A percentile compares a stretch with the other conserved stretches of the same genome.
phyloP scores from a whole-genome alignment of 1,140 invertebrate genomes.

The Parasteatoda tepidariorum region DNA sequence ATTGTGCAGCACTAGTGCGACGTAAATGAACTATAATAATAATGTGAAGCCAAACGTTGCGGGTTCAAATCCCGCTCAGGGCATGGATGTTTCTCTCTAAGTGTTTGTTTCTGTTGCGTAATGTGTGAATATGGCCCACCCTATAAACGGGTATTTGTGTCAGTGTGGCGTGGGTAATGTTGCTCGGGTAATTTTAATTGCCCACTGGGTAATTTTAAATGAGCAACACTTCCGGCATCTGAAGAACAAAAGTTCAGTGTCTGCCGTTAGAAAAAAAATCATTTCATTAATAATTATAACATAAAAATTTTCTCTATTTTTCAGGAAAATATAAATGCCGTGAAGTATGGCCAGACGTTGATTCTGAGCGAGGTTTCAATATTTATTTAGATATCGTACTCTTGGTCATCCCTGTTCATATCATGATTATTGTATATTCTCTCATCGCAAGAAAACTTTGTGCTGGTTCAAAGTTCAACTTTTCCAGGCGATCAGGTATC shows the following conservation, averaged over 20 bases:
- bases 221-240: neutral
- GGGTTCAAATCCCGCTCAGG: too few relatives aligned
- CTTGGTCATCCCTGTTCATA: constrained; percentile 61
- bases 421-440: constrained; percentile 61
- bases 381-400: constrained; percentile 63
- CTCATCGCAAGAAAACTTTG: constrained; percentile 52
- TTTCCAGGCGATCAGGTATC: constrained; percentile 29
- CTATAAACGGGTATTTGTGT: too few relatives aligned
- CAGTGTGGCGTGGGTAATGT: too few relatives aligned
- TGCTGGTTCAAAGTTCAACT: constrained; percentile 53
- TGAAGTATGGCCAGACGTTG: constrained; percentile 62
- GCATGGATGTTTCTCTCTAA: too few relatives aligned
- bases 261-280: neutral
- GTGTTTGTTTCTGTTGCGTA: too few relatives aligned
- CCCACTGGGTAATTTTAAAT: too few relatives aligned
- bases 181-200: too few relatives aligned
- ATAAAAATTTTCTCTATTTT: constrained; percentile 13
- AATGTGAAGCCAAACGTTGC: too few relatives aligned
- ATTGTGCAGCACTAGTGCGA: too few relatives aligned
- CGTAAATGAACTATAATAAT: too few relatives aligned
- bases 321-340: constrained; percentile 63
- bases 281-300: neutral
- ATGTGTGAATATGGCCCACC: too few relatives aligned
- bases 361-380: constrained; percentile 62
- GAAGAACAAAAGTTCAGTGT: neutral